Evolutionary conservation across 2,113 vertebrate species (phyloP).

Genomic region (Lucifuga dentata): DNA sequence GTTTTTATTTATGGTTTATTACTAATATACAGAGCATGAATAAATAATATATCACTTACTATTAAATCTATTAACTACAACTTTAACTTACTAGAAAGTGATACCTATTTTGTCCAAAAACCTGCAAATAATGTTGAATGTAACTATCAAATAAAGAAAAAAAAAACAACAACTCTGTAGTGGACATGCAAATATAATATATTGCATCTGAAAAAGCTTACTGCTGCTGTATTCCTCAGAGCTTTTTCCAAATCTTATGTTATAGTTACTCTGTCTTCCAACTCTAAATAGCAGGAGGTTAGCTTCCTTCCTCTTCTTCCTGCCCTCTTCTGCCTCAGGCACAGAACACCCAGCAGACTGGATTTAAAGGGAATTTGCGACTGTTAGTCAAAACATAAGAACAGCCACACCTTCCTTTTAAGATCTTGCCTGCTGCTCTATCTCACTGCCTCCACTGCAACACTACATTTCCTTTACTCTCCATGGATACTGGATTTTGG

Average conservation of each 20-base stretch:
- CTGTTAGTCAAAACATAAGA: slow-evolving; percentile 86
- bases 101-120: too few relatives aligned
- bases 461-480: slow-evolving; percentile 52
- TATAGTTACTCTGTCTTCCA: too few relatives aligned
- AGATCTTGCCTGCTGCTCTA: slow-evolving; percentile 89
- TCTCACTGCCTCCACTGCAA: slow-evolving; percentile 70
- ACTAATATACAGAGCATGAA: too few relatives aligned
- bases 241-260: too few relatives aligned
- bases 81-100: too few relatives aligned
- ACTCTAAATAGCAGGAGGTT: slow-evolving; percentile 41
- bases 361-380: slow-evolving; percentile 92
- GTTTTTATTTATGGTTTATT: too few relatives aligned
- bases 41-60: too few relatives aligned
- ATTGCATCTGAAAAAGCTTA: not conserved
- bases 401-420: slow-evolving; percentile 91
- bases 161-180: not conserved
- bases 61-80: too few relatives aligned
- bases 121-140: too few relatives aligned
- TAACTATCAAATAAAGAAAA: too few relatives aligned
- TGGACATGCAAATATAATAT: slow-evolving; percentile 3
- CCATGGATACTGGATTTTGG: slow-evolving; percentile 39
- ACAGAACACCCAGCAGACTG: slow-evolving; percentile 87
- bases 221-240: slow-evolving; percentile 24
- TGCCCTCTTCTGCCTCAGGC: slow-evolving; percentile 39
- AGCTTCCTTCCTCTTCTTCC: slow-evolving; percentile 16